phyloP scores from a whole-genome alignment of 2,888 invertebrate species.

The Epsilonema sp. region DNA sequence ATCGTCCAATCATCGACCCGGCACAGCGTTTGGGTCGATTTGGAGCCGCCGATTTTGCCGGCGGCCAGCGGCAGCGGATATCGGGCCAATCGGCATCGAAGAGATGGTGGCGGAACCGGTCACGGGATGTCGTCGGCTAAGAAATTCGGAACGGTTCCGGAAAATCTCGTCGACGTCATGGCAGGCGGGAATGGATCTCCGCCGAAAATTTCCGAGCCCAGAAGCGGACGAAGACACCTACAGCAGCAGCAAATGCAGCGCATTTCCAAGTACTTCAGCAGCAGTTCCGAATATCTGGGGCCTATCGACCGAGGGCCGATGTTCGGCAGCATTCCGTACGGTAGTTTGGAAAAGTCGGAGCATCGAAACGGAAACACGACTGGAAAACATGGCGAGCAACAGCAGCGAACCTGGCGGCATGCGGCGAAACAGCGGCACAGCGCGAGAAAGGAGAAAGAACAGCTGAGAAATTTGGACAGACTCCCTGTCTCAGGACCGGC shows the following conservation, averaged over 20 bases:
- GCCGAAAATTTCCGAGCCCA: background rate
- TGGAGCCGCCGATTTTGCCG: background rate
- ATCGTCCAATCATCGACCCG: background rate
- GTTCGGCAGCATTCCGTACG: too few relatives aligned
- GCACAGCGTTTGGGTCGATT: background rate
- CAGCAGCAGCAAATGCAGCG: background rate
- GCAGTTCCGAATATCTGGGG: conserved; percentile 13
- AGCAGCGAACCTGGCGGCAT: too few relatives aligned
- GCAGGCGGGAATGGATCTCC: background rate
- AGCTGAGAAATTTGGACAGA: background rate
- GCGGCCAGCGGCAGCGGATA: background rate
- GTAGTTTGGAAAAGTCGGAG: too few relatives aligned
- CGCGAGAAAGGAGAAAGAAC: too few relatives aligned
- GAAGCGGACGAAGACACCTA: background rate
- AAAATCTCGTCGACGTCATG: background rate
- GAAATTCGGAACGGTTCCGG: background rate
- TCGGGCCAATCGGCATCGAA: background rate
- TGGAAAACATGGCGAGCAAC: too few relatives aligned
- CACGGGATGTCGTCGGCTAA: background rate
- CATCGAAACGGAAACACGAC: too few relatives aligned
- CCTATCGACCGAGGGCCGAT: background rate
- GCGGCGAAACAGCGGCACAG: too few relatives aligned
- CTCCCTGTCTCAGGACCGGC: background rate
- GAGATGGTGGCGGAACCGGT: background rate
- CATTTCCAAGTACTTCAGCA: conserved; percentile 7